Evolutionary conservation across 2,113 vertebrate species (phyloP).

Genomic region (Melanostigma gelatinosum): DNA sequence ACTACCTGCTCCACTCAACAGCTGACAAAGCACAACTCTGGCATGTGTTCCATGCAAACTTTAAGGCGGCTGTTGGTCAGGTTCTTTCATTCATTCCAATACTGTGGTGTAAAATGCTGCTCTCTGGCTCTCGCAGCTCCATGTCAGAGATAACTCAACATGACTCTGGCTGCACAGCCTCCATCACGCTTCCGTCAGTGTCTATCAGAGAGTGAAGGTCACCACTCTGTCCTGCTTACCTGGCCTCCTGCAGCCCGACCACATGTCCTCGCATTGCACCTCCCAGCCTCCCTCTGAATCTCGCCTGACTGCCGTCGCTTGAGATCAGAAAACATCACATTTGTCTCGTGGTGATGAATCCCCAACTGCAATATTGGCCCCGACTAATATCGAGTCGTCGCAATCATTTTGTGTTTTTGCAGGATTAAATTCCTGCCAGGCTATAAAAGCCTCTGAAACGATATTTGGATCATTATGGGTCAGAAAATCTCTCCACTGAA

Average conservation of each 20-base stretch:
- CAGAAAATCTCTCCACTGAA: background rate
- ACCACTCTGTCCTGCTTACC: constrained; percentile 58
- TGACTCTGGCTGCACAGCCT: constrained; percentile 35
- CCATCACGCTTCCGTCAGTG: constrained; percentile 53
- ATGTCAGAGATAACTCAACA: constrained; percentile 59
- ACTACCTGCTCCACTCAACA: constrained; percentile 36
- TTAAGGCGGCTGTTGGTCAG: constrained; percentile 17
- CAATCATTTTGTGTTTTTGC: constrained; percentile 2
- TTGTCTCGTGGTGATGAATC: constrained; percentile 8
- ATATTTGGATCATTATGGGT: background rate
- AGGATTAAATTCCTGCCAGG: background rate
- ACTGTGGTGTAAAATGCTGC: constrained; percentile 3
- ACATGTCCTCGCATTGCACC: constrained; percentile 33
- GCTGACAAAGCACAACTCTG: constrained; percentile 7
- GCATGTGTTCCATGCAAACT: background rate
- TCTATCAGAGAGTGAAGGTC: constrained; percentile 71
- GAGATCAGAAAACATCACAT: background rate
- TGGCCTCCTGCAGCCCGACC: constrained; percentile 42
- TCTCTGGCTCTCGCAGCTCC: constrained; percentile 36
- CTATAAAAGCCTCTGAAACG: background rate
- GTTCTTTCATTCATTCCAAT: constrained; percentile 41
- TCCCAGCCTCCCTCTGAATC: constrained; percentile 22
- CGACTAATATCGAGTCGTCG: background rate
- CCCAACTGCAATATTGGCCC: background rate
- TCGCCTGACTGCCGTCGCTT: background rate